Evolutionary conservation across 2,888 invertebrate genomes (phyloP).

Genomic region (Trichopria drosophilae): DNA sequence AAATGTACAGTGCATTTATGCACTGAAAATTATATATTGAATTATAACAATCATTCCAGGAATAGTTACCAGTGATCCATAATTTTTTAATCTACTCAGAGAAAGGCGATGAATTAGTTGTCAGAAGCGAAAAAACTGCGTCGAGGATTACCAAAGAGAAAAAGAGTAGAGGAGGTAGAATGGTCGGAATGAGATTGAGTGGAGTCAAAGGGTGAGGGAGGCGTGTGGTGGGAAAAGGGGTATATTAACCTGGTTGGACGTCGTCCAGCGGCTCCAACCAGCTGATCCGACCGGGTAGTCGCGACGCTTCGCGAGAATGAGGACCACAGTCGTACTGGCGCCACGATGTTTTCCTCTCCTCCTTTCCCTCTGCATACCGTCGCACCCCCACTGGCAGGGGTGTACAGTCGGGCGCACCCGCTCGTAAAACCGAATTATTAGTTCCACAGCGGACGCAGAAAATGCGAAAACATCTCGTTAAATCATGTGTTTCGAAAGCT

Average conservation of each 20-base stretch:
- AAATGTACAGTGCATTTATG: neutral
- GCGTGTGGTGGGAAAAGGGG: constrained; percentile 35
- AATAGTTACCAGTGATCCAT: neutral
- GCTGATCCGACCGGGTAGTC: constrained; percentile 49
- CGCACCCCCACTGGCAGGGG: constrained; percentile 34
- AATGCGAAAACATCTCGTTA: constrained; percentile 52
- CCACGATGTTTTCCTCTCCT: constrained; percentile 29
- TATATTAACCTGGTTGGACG: constrained; percentile 56
- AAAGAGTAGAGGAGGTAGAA: constrained; percentile 13
- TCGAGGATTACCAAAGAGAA: neutral
- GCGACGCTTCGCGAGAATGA: no score
- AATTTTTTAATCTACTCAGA: neutral
- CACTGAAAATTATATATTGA: neutral
- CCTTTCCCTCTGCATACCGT: no score
- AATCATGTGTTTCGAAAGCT: constrained; percentile 39
- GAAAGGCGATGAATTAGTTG: neutral
- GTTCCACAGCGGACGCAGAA: constrained; percentile 42
- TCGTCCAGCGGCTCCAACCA: constrained; percentile 53
- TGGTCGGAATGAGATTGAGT: constrained; percentile 30
- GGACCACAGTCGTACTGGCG: constrained; percentile 30
- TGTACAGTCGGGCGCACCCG: constrained; percentile 34
- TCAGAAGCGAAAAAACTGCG: neutral
- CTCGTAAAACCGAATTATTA: constrained; percentile 55
- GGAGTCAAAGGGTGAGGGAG: constrained; percentile 23
- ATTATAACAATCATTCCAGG: neutral